A percentile compares a stretch with the other conserved stretches of the same genome.
These are phyloP conservation scores for Mizuhopecten yessoensis DNA, from an alignment of 1,140 invertebrate species.

Conservation along the genomic window DNA sequence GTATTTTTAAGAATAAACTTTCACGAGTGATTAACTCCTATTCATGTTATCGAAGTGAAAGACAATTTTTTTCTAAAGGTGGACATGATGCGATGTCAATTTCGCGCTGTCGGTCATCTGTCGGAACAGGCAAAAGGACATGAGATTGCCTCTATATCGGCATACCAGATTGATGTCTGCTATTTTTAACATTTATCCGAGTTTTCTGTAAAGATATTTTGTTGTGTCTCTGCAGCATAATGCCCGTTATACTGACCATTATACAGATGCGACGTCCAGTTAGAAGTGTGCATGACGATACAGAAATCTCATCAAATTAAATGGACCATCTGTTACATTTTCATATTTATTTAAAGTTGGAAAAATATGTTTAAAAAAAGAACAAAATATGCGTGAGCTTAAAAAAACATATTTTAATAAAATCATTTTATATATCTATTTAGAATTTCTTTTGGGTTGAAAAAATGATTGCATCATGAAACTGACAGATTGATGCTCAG, in stretches of 20 bases:
- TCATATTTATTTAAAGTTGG: not conserved
- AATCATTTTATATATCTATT: too few species aligned
- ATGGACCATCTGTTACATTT: not conserved
- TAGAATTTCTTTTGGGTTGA: too few species aligned
- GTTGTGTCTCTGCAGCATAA: not conserved
- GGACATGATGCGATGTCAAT: constrained; percentile 22
- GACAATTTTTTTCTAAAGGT: not conserved
- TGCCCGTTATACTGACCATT: not conserved
- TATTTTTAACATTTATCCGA: not conserved
- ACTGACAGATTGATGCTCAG: not conserved
- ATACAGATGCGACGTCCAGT: not conserved
- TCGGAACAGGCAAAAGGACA: not conserved
- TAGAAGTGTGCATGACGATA: not conserved
- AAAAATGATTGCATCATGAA: too few species aligned
- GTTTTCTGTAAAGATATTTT: not conserved
- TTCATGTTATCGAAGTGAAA: not conserved
- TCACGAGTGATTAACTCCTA: not conserved
- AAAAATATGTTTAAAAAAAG: too few species aligned
- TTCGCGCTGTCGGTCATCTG: not conserved
- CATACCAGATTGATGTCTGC: constrained; percentile 6
- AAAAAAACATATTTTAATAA: too few species aligned
- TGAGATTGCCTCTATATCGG: not conserved
- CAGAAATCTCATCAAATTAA: too few species aligned
- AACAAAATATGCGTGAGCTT: too few species aligned
- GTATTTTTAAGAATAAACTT: constrained; percentile 12